Evolutionary conservation across 2,888 invertebrate species (phyloP).

Genomic region (Lordiphosa andalusiaca): DNA sequence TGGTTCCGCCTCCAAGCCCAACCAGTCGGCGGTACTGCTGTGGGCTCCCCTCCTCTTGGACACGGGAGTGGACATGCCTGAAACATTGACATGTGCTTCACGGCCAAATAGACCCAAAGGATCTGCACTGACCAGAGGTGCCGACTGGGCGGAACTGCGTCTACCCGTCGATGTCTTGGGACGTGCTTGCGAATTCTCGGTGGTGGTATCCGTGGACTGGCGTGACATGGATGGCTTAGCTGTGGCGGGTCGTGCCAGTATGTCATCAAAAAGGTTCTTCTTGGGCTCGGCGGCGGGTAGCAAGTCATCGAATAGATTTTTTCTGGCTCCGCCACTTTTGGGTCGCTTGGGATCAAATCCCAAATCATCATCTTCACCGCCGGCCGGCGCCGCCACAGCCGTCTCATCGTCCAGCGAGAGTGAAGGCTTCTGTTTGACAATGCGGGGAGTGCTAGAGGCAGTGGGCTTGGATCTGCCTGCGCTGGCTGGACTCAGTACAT

Average conservation of each 20-base stretch:
- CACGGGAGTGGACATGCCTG: constrained; percentile 67
- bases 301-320: constrained; percentile 51
- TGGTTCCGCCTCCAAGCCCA: constrained; percentile 70
- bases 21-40: constrained; percentile 75
- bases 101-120: constrained; percentile 67
- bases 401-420: constrained; percentile 56
- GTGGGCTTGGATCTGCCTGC: constrained; percentile 13
- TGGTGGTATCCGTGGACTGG: constrained; percentile 79
- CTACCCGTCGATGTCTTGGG: constrained; percentile 78
- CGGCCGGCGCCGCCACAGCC: constrained; percentile 14
- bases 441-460: constrained; percentile 62
- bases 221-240: constrained; percentile 74
- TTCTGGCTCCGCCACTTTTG: constrained; percentile 60
- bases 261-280: constrained; percentile 78
- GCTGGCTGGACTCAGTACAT: constrained; percentile 27
- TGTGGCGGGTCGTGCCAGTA: constrained; percentile 63
- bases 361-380: constrained; percentile 75
- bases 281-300: constrained; percentile 54
- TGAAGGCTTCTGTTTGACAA: constrained; percentile 59
- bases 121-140: constrained; percentile 52
- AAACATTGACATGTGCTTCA: constrained; percentile 51
- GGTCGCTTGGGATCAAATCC: constrained; percentile 80
- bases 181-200: constrained; percentile 72
- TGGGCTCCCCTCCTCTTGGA: constrained; percentile 57
- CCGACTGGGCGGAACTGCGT: constrained; percentile 71